Percentiles rank a stretch among this genome's conserved stretches.
Conservation (phyloP, 1,140 invertebrate genomes). For the Pissodes strobi region DNA sequence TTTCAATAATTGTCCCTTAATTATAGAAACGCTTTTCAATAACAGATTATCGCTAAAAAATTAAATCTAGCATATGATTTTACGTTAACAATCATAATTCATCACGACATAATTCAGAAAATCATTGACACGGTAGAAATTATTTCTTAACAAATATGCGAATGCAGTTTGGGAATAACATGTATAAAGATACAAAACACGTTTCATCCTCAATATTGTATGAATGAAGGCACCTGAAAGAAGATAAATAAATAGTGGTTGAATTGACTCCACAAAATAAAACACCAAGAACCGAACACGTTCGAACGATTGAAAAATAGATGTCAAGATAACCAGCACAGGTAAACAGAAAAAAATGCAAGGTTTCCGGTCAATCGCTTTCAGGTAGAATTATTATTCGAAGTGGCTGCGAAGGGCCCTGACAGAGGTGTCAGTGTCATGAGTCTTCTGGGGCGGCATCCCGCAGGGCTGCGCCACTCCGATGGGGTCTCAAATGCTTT, state of each 20-base stretch:
- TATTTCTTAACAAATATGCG: too few relatives aligned
- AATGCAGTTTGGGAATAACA: too few relatives aligned
- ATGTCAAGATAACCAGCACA: conserved; percentile 24
- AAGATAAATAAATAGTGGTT: not conserved
- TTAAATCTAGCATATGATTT: too few relatives aligned
- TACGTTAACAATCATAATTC: too few relatives aligned
- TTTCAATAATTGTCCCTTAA: too few relatives aligned
- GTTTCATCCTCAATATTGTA: not conserved
- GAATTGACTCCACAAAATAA: not conserved
- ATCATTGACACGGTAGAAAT: too few relatives aligned
- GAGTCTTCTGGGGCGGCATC: conserved; percentile 19
- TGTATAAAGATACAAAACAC: too few relatives aligned
- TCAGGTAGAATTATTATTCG: conserved; percentile 36
- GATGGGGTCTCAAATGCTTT: conserved; percentile 14
- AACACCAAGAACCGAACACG: conserved; percentile 1
- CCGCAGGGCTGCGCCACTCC: conserved; percentile 9
- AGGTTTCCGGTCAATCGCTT: conserved; percentile 33
- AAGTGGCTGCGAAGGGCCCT: conserved; percentile 23
- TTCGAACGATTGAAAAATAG: conserved; percentile 21
- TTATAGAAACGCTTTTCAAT: too few relatives aligned
- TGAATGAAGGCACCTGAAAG: not conserved
- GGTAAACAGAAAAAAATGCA: conserved; percentile 22
- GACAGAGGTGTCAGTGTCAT: conserved; percentile 38
- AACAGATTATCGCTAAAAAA: too few relatives aligned
- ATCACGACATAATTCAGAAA: too few relatives aligned